Evolutionary conservation across 2,113 vertebrate species (phyloP), one percentile per base, ranked within the genome.

Genomic region (Pseudorectes ferrugineus): DNA sequence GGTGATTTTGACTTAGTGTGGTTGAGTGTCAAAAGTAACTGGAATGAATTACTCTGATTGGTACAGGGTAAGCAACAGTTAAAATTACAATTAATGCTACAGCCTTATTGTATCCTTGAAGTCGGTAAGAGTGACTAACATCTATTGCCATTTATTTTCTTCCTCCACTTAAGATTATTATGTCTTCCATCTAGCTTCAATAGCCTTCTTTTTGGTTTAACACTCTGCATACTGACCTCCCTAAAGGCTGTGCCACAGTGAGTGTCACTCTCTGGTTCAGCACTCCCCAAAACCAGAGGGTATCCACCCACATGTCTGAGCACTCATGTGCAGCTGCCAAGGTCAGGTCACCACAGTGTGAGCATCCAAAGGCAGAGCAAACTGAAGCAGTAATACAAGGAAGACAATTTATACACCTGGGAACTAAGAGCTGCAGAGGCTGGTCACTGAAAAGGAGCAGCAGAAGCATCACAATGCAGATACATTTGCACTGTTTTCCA

Each of bases 11-110:
- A 96, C 92, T 94, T 93, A 91, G 51, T 65, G 54, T 78, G 49
- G 29, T 89, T 68, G 38, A 89, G 70, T 66, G 67, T 89, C 25
- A 0, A 65, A 82, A 96, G 57, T 84, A 89, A 81, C 68, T 85
- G 46, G 63, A 92, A 66, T 93, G 4, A 97, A 94, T 96, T 92
- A 80, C n/a, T 83, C 81, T 91, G 80, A 96, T 90, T 96, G 83
- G 88, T 92, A 73, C 20, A 40, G 87, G 25, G 58, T 85, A 91
- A 92, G 73, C 76, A 97, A 95, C 70, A 72, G 63, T 96, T 96
- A 93, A 95, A 96, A 95, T 83, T 87, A 59, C 90, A 88, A 88
- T 94, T 96, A 72, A 92, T 72, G 29, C 74, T 78, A 52, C 13
- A 80, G 63, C 79, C 95, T 95, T 62, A 59, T 89, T 92, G 84